These are phyloP conservation scores for Semotilus atromaculatus DNA, from an alignment of 2,797 vertebrate genomes.

Conservation along the genomic window DNA sequence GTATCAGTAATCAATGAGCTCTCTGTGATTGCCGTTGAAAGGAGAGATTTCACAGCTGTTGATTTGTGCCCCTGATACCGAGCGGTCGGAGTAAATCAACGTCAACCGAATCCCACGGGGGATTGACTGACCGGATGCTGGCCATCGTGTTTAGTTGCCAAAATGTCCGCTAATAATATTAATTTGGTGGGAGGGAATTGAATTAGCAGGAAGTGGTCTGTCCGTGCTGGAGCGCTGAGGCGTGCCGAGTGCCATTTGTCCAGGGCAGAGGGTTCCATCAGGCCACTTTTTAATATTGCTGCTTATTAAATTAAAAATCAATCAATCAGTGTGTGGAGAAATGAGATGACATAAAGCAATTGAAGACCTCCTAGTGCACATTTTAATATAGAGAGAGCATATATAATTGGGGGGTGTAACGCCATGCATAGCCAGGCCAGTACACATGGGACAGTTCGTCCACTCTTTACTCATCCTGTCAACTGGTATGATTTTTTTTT, in stretches of 20 bases:
- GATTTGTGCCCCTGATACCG: constrained; percentile 47
- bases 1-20: constrained; percentile 53
- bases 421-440: constrained; percentile 6
- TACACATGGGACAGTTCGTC: neutral
- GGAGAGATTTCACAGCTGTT: constrained; percentile 59
- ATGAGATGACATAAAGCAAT: constrained; percentile 58
- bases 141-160: constrained; percentile 57
- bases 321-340: constrained; percentile 63
- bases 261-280: constrained; percentile 20
- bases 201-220: constrained; percentile 61
- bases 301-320: constrained; percentile 67
- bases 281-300: constrained; percentile 41
- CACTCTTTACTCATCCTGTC: neutral
- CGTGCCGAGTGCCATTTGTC: constrained; percentile 34
- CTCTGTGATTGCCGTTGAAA: constrained; percentile 17
- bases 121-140: constrained; percentile 44
- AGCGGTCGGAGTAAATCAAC: constrained; percentile 55
- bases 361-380: neutral
- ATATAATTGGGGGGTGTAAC: neutral
- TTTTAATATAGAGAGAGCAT: neutral
- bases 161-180: constrained; percentile 67
- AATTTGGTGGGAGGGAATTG: constrained; percentile 66
- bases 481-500: neutral
- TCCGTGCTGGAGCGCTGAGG: constrained; percentile 33
- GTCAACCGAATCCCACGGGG: constrained; percentile 50